Conservation (phyloP, 2,797 vertebrate genomes). For the Pelobates cultripes region DNA sequence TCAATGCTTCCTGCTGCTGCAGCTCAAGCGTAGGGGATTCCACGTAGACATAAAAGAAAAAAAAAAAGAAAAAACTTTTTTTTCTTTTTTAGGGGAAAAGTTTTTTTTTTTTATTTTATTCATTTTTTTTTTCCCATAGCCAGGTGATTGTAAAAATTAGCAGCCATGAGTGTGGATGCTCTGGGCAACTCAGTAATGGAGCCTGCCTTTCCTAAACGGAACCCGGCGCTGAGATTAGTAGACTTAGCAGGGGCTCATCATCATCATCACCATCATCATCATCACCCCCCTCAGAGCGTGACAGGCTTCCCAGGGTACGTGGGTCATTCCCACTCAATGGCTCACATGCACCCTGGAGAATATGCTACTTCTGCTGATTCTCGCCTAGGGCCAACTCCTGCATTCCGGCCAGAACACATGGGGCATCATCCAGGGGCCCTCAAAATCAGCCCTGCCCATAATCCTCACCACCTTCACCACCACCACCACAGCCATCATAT, state of each 20-base stretch:
- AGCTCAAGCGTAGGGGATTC: constrained; percentile 85
- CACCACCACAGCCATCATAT: constrained; percentile 86
- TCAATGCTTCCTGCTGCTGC: constrained; percentile 90
- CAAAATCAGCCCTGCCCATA: constrained; percentile 92
- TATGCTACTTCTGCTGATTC: constrained; percentile 78
- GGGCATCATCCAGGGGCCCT: constrained; percentile 84
- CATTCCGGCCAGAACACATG: constrained; percentile 87
- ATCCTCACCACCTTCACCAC: constrained; percentile 88
- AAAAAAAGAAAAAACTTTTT: constrained; percentile 65
- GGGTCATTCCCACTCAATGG: constrained; percentile 85
- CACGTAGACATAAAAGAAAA: constrained; percentile 85
- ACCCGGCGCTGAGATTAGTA: constrained; percentile 91
- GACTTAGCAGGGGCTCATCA: constrained; percentile 85
- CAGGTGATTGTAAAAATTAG: constrained; percentile 85
- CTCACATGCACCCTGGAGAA: constrained; percentile 85
- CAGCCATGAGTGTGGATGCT: constrained; percentile 87
- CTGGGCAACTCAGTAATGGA: constrained; percentile 81
- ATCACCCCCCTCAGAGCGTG: constrained; percentile 88
- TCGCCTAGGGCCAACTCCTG: constrained; percentile 85
- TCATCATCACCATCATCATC: constrained; percentile 85
- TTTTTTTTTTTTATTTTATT: constrained; percentile 73
- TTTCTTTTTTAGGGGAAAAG: constrained; percentile 50
- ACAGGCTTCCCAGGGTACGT: constrained; percentile 89
- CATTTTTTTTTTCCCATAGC: constrained; percentile 77
- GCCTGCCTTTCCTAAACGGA: constrained; percentile 89